Conservation (phyloP, 2,113 vertebrate species). For the Podarcis raffonei region DNA sequence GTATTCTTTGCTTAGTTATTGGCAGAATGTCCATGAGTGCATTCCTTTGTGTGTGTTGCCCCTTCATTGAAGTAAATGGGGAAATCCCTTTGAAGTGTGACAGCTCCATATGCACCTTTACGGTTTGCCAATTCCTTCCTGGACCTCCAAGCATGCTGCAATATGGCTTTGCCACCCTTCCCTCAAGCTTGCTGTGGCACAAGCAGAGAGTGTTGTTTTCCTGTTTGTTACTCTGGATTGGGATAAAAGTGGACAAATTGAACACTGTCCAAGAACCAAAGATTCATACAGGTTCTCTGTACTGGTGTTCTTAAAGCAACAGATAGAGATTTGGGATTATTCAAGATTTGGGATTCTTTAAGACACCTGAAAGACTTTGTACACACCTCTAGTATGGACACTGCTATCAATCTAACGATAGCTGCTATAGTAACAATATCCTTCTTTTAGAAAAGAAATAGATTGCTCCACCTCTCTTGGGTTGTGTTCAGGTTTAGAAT, state of each 20-base stretch:
- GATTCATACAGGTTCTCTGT: background rate
- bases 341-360: background rate
- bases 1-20: background rate
- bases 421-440: background rate
- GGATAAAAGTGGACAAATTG: background rate
- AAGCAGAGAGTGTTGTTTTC: background rate
- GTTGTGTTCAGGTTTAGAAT: too few species aligned
- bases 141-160: background rate
- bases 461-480: background rate
- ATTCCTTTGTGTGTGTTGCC: background rate
- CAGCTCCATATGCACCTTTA: background rate
- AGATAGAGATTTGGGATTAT: background rate
- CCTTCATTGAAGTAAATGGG: background rate
- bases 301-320: background rate
- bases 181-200: background rate
- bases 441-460: background rate
- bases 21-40: background rate
- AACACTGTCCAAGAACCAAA: background rate
- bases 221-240: background rate
- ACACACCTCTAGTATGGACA: background rate
- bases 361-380: background rate
- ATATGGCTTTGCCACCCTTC: background rate
- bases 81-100: background rate
- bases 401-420: background rate
- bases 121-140: background rate